Conservation (phyloP, 2,797 vertebrate genomes). For the Acanthurus tractus region DNA sequence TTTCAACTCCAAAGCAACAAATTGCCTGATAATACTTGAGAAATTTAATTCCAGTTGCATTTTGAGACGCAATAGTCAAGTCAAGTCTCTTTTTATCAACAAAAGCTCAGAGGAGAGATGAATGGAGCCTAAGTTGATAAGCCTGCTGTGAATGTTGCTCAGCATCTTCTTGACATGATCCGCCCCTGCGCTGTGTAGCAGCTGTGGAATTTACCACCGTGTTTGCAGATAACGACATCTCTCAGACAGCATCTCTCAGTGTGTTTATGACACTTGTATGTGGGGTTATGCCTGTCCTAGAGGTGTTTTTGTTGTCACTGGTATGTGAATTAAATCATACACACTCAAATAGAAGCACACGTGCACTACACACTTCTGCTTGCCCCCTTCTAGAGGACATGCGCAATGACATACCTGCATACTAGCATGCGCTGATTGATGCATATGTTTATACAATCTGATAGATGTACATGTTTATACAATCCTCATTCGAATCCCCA, state of each 20-base stretch:
- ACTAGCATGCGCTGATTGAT: not conserved
- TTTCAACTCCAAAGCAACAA: not conserved
- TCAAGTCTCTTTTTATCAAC: not conserved
- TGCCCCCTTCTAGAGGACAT: not conserved
- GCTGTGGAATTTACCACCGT: constrained; percentile 24
- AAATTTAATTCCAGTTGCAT: too few relatives aligned
- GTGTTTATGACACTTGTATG: constrained; percentile 13
- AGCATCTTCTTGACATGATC: constrained; percentile 40
- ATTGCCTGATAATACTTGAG: not conserved
- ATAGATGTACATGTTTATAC: constrained; percentile 26
- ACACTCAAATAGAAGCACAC: constrained; percentile 11
- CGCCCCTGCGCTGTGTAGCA: constrained; percentile 22
- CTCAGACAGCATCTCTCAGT: constrained; percentile 12
- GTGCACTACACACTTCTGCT: not conserved
- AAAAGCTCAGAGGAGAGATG: constrained; percentile 9
- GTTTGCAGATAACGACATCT: constrained; percentile 40
- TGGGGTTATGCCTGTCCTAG: constrained; percentile 15
- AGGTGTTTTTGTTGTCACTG: constrained; percentile 21
- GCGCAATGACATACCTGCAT: not conserved
- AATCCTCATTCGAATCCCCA: constrained; percentile 54
- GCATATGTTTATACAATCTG: constrained; percentile 1
- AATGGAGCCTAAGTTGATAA: constrained; percentile 5
- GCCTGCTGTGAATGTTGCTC: constrained; percentile 36
- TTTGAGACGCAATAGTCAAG: too few relatives aligned
- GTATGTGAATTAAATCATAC: constrained; percentile 21